Evolutionary conservation across 1,140 invertebrate species (phyloP), one percentile per base, ranked within the genome.

Genomic region (Hesperophylax magnus): DNA sequence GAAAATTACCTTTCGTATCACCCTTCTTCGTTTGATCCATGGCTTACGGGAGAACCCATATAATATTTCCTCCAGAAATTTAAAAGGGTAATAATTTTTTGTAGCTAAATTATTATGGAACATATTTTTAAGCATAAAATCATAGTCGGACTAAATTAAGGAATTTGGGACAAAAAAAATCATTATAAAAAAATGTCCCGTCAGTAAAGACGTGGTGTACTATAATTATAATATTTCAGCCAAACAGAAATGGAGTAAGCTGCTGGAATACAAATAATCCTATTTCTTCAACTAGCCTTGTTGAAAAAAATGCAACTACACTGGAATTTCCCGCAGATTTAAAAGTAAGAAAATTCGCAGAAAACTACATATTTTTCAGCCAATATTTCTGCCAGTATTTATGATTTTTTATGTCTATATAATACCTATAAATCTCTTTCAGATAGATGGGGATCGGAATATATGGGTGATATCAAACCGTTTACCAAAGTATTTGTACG

Each of bases 391-490:
- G 11, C 11, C 39, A 20, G n/a, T 58, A 1, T 11, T 11, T 58
- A 11, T 18, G 2, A 18, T 9, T 18, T 18, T 6, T 18, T 22
- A 18, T 11, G 0, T 0, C 4, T 3, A 22, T 58, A 58, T 22
- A 8, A 9, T 72, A 22, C 47, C 75, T 81, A 27, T 5, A 27
- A 11, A 14, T 47, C 39, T 34, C 84, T 88, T 77, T 31, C 74
- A 89, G 85, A 84, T 92, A 71, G 93, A 93, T 81, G 77, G 74
- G 0, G 88, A 92, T 52, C 88, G 89, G 54, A 92, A 91, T 77
- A 81, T 95, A 9, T 94, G 93, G 90, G 91, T 93, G 18, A 85
- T 95, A 5, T 93, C 93, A 6, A 92, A 94, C 82, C 91, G 92
- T 84, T 89, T 94, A 85, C 92, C 93, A 0, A 88, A 88, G 14